Evolutionary conservation across 2,797 vertebrate species (phyloP), one percentile per base, ranked within the genome.

Genomic region (Discoglossus pictus): DNA sequence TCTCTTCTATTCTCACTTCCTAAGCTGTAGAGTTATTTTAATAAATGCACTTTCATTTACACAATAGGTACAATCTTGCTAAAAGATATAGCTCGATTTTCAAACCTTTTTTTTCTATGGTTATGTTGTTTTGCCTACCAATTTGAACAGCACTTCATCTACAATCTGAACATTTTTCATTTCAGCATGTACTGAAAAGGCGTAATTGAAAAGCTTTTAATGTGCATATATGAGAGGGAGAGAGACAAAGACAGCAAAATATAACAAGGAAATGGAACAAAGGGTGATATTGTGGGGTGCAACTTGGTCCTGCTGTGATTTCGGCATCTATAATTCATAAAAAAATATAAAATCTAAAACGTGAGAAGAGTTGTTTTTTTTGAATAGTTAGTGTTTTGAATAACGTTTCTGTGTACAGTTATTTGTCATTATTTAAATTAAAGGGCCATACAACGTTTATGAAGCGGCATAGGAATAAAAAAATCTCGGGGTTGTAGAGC

Each of bases 201-300:
- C 59, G 15, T 70, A 70, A 70, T 70, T 70, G 67, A 59, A 70
- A 69, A 70, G 67, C 67, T 70, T 70, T 70, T 70, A 70, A 70
- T 56, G 67, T 56, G 21, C 43, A 34, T 36, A 16, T 40, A 61
- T 40, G 47, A 56, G 40, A 36, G 42, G 24, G 59, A 47, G 43
- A 55, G 25, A 70, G 44, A 70, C 67, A 70, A 70, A 70, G 21
- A 24, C 4, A 48, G 50, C 34, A 40, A 70, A 42, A 63, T 56
- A 39, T 62, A 63, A 62, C 60, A 62, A 42, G 59, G 51, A 43
- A 54, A 61, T 31, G 58, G 66, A 69, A 69, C 40, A 69, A 59
- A 55, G 51, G 56, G 51, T 62, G 23, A 63, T 70, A 39, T 56
- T 70, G 67, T 55, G 67, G 67, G 67, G 67, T 56, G 67, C 56